phyloP scores from a whole-genome alignment of 2,888 invertebrate genomes.

The Hipparchia sbordonii region DNA sequence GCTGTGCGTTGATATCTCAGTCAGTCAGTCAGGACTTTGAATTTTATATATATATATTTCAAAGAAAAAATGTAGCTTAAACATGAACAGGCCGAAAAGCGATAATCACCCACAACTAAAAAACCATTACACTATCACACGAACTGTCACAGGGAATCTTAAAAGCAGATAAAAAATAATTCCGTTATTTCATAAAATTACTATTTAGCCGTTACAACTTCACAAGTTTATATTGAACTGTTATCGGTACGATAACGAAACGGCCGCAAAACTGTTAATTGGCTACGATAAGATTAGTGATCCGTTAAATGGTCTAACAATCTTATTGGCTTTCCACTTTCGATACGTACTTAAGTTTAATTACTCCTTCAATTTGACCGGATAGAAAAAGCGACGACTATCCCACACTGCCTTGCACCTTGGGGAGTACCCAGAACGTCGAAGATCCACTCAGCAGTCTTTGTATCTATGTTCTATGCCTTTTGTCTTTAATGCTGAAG shows the following conservation, averaged over 20 bases:
- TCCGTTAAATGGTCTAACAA: constrained; percentile 46
- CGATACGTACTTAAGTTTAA: neutral
- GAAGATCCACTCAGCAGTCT: too few relatives aligned
- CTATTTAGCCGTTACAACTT: constrained; percentile 10
- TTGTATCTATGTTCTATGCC: too few relatives aligned
- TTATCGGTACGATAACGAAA: constrained; percentile 34
- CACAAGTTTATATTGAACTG: constrained; percentile 2
- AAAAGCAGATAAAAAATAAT: constrained; percentile 13
- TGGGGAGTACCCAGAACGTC: too few relatives aligned
- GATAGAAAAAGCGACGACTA: too few relatives aligned
- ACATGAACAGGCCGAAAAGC: neutral
- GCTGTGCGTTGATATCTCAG: too few relatives aligned
- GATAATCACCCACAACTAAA: constrained; percentile 4
- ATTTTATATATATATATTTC: too few relatives aligned
- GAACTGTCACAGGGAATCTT: constrained; percentile 6
- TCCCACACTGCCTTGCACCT: too few relatives aligned
- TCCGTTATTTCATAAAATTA: constrained; percentile 15
- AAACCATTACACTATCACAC: constrained; percentile 13
- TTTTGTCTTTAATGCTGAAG: too few relatives aligned
- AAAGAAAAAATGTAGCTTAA: neutral
- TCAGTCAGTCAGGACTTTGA: too few relatives aligned
- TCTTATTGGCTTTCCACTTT: constrained; percentile 8
- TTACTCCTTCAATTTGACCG: neutral
- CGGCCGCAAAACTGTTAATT: constrained; percentile 50
- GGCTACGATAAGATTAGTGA: constrained; percentile 54